Conservation (phyloP, 2,797 vertebrate genomes). For the Acipenser oxyrinchus region DNA sequence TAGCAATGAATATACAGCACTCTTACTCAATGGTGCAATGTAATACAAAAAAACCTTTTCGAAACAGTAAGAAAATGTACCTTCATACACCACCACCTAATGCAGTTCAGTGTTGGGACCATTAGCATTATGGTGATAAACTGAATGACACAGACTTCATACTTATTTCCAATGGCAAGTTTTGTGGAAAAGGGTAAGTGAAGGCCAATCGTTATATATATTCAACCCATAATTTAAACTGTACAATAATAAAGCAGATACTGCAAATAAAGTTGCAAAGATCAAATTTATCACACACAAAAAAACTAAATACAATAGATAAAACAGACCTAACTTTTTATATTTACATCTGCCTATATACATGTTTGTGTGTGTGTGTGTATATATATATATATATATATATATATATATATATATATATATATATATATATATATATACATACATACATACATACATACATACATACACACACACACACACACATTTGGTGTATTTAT, state of each 20-base stretch:
- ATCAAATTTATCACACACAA: constrained; percentile 14
- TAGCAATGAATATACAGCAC: constrained; percentile 29
- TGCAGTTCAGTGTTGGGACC: too few species aligned
- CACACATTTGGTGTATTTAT: neutral
- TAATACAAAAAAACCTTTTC: neutral
- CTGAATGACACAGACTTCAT: neutral
- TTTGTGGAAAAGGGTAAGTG: neutral
- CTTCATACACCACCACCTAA: too few species aligned
- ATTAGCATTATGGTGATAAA: neutral
- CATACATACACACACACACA: neutral
- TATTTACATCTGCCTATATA: constrained; percentile 13
- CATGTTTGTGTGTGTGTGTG: too few species aligned
- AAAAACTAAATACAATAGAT: constrained; percentile 14
- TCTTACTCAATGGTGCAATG: constrained; percentile 18
- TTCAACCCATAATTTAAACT: constrained; percentile 22
- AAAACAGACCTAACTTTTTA: constrained; percentile 14
- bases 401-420: constrained; percentile 11
- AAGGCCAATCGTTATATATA: constrained; percentile 5
- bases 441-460: neutral
- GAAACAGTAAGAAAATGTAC: too few species aligned
- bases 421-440: neutral
- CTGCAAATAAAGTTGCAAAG: constrained; percentile 33
- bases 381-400: too few species aligned
- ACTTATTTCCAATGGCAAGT: neutral
- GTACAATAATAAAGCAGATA: constrained; percentile 36